Evolutionary conservation across 2,888 invertebrate genomes (phyloP).

Genomic region (Taenaris catops): DNA sequence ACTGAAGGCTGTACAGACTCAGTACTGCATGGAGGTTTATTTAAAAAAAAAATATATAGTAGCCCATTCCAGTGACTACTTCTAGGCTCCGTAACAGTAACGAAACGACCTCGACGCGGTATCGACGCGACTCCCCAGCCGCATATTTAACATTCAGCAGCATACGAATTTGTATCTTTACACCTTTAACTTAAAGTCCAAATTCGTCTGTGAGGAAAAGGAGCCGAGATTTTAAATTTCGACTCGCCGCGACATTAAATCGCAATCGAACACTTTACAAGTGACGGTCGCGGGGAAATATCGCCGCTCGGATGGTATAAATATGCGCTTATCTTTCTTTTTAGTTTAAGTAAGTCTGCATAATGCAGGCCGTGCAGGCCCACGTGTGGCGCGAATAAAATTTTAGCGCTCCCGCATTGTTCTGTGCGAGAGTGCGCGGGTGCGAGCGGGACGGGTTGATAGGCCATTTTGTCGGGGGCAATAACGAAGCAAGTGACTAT

Average conservation of each 20-base stretch:
- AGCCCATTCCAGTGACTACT: slow-evolving; percentile 34
- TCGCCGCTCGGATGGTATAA: slow-evolving; percentile 71
- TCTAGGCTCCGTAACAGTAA: slow-evolving; percentile 47
- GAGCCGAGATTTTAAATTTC: slow-evolving; percentile 49
- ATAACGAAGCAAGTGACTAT: slow-evolving; percentile 59
- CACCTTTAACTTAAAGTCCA: not conserved
- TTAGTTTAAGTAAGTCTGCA: slow-evolving; percentile 73
- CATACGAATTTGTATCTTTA: slow-evolving; percentile 1
- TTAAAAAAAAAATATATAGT: slow-evolving; percentile 23
- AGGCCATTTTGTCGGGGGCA: slow-evolving; percentile 58
- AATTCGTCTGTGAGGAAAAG: slow-evolving; percentile 4
- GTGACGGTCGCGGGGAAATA: slow-evolving; percentile 70
- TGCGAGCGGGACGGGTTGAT: slow-evolving; percentile 42
- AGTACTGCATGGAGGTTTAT: slow-evolving; percentile 25
- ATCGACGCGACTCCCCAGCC: slow-evolving; percentile 32
- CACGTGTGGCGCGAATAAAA: slow-evolving; percentile 76
- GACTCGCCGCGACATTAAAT: slow-evolving; percentile 69
- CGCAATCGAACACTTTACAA: slow-evolving; percentile 78
- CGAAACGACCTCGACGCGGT: slow-evolving; percentile 50
- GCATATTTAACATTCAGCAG: slow-evolving; percentile 23
- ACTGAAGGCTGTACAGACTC: slow-evolving; percentile 23
- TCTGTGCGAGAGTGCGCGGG: slow-evolving; percentile 48
- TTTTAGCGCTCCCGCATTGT: slow-evolving; percentile 72
- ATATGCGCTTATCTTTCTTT: slow-evolving; percentile 78
- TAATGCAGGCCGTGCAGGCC: slow-evolving; percentile 61